Evolutionary conservation across 2,888 invertebrate genomes (phyloP), one percentile per base, ranked within the genome.

Genomic region (Eupithecia centaureata): DNA sequence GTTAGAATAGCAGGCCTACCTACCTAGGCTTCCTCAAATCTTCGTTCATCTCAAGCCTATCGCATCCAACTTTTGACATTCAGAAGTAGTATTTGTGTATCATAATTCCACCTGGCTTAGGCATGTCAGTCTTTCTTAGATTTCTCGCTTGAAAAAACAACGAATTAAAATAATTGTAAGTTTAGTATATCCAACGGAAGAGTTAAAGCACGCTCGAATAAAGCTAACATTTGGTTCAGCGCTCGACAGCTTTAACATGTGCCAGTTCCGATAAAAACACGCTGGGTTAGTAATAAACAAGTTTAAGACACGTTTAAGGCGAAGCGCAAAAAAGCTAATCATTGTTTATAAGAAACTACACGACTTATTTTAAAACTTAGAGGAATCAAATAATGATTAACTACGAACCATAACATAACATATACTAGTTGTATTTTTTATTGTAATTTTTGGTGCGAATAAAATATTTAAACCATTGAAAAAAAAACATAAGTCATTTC

Each of bases 141-240:
- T 7, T 15, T n/a, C 5, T 15, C 18, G 3, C 2, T 30, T 18
- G 18, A 42, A 42, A 42, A 42, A 42, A 18, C 18, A 18, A 42
- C 42, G 13, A 51, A 51, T 25, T 5, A 51, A 51, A 22, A 25
- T 51, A 51, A 51, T 13, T 5, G 12, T 4, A 1, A 15, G 1
- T 52, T 5, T 13, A 27, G 52, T 15, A 10, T 15, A 15, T 52
- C 8, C 25, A 52, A 27, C 52, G 52, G 52, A 52, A 25, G 27
- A 52, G 25, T 27, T 25, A 10, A 5, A 52, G 27, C 52, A 5
- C 27, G 27, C 52, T 52, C 52, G 27, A 27, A 52, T 52, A 27
- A 52, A 52, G 52, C 52, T 52, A 27, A 52, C 52, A 52, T 52
- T 27, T 27, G 15, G 25, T 15, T 27, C 27, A 52, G 47, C 47